Evolutionary conservation across 1,140 invertebrate genomes (phyloP).

Genomic region (Papilio polyxenes): DNA sequence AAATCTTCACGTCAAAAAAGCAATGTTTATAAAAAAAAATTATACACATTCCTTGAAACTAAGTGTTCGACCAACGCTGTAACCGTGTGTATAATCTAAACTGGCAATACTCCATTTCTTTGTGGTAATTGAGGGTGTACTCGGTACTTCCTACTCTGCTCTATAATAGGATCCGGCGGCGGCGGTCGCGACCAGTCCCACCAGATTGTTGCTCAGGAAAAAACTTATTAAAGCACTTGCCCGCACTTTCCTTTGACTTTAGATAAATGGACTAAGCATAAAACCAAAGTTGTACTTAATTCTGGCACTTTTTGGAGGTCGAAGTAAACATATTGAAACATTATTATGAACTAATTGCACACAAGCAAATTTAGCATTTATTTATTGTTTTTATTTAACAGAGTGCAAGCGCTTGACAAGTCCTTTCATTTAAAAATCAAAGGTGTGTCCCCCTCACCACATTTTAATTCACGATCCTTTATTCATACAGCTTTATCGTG

Average conservation of each 20-base stretch:
- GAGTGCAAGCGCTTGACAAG: too few relatives aligned
- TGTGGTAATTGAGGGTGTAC: constrained; percentile 61
- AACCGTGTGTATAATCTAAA: constrained; percentile 44
- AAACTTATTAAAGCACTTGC: constrained; percentile 48
- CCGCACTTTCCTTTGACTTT: constrained; percentile 22
- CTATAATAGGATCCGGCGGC: constrained; percentile 56
- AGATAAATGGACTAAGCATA: background rate
- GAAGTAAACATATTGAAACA: too few relatives aligned
- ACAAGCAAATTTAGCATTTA: too few relatives aligned
- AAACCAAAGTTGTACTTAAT: too few relatives aligned
- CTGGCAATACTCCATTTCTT: constrained; percentile 60
- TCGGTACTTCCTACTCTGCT: constrained; percentile 56
- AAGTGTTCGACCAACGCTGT: constrained; percentile 13
- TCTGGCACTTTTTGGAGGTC: too few relatives aligned
- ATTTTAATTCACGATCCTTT: constrained; percentile 7
- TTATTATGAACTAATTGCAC: too few relatives aligned
- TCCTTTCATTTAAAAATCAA: too few relatives aligned
- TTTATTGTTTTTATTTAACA: too few relatives aligned
- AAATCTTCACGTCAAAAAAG: too few relatives aligned
- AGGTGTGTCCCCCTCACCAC: background rate
- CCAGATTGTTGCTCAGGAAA: constrained; percentile 44
- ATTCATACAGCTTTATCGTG: constrained; percentile 27
- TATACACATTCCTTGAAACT: too few relatives aligned
- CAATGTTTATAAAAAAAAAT: background rate
- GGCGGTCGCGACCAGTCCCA: constrained; percentile 43